Conservation (phyloP, 2,888 invertebrate genomes). For the Melanargia galathea region DNA sequence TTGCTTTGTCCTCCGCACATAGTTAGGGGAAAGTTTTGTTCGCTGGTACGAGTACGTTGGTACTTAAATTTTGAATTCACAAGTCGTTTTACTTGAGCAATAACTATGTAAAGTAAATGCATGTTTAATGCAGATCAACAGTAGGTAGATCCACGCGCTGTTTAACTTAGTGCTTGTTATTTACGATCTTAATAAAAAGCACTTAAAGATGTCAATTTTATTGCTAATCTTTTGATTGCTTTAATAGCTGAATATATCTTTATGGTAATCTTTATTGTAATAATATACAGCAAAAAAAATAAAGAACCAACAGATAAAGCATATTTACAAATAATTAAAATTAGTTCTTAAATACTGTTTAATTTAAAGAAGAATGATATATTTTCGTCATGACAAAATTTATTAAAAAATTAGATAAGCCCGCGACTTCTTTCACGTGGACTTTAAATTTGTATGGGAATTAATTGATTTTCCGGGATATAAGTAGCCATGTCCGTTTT, state of each 20-base stretch:
- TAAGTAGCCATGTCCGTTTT: too few relatives aligned
- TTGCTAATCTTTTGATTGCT: conserved; percentile 6
- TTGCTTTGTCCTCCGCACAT: conserved; percentile 46
- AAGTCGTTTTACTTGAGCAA: conserved; percentile 38
- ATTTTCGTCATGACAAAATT: too few relatives aligned
- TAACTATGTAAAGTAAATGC: conserved; percentile 40
- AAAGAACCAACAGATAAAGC: background rate
- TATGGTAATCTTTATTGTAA: background rate
- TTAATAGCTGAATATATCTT: background rate
- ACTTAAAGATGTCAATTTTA: conserved; percentile 20
- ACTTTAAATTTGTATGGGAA: too few relatives aligned
- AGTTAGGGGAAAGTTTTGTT: conserved; percentile 46
- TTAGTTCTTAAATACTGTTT: background rate
- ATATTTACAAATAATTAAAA: background rate
- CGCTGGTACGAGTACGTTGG: conserved; percentile 34
- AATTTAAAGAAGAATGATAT: too few relatives aligned
- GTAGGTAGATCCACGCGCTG: conserved; percentile 24
- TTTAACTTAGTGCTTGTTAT: conserved; percentile 10
- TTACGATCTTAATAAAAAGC: background rate
- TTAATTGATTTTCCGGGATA: too few relatives aligned
- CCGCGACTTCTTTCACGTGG: too few relatives aligned
- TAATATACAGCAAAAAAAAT: background rate
- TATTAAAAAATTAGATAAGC: too few relatives aligned
- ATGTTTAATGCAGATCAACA: conserved; percentile 23
- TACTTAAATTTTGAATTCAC: conserved; percentile 39